Conservation (phyloP, 2,888 invertebrate genomes). For the Cremastinae sp. region DNA sequence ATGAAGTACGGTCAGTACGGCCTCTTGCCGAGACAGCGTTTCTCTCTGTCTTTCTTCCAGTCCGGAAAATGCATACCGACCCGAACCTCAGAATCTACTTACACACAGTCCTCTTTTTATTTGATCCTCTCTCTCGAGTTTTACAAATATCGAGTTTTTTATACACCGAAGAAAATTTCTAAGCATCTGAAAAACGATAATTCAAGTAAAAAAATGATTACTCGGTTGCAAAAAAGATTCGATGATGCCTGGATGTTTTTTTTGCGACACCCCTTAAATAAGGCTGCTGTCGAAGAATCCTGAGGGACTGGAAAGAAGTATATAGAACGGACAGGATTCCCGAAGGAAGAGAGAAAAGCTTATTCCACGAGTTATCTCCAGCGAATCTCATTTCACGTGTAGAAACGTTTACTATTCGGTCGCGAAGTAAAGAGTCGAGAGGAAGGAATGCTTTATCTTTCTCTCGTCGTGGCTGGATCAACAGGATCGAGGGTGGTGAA, state of each 20-base stretch:
- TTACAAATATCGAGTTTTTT: too few species aligned
- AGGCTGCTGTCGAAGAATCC: not conserved
- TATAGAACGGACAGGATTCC: constrained; percentile 4
- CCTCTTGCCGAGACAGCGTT: constrained; percentile 25
- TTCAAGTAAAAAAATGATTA: too few species aligned
- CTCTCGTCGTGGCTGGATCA: not conserved
- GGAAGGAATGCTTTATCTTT: constrained; percentile 27
- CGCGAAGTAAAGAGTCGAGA: constrained; percentile 8
- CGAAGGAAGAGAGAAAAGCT: constrained; percentile 4
- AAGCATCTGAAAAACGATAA: too few species aligned
- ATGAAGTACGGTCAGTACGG: constrained; percentile 79
- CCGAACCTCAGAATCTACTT: too few species aligned
- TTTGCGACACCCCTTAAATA: too few species aligned
- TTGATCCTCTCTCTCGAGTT: too few species aligned
- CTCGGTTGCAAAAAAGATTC: too few species aligned
- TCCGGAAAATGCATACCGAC: constrained; percentile 5
- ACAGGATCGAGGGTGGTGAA: not conserved
- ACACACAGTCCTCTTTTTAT: too few species aligned
- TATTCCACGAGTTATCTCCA: constrained; percentile 9
- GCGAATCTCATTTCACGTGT: constrained; percentile 18
- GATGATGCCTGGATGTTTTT: too few species aligned
- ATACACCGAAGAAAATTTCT: too few species aligned
- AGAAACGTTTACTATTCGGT: constrained; percentile 34
- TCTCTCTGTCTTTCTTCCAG: not conserved
- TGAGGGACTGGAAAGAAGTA: constrained; percentile 1